These are phyloP conservation scores for Chelonus formosanus DNA, from an alignment of 2,888 invertebrate genomes.

Conservation along the genomic window DNA sequence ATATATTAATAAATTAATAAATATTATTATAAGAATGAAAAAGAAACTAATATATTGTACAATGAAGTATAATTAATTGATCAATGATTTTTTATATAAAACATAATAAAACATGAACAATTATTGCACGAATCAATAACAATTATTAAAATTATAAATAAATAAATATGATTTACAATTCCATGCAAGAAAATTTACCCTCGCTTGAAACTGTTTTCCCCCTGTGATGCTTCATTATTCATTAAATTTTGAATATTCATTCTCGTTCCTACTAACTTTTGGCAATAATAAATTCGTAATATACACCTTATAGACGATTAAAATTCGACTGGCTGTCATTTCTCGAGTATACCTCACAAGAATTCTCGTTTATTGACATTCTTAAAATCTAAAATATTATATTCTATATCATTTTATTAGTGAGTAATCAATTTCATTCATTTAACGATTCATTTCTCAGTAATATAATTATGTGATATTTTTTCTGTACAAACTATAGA, in stretches of 20 bases:
- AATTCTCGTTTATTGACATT: constrained; percentile 27
- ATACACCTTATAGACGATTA: constrained; percentile 43
- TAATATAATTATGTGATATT: constrained; percentile 30
- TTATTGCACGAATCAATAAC: no score
- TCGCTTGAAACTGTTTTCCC: no score
- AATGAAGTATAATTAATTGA: no score
- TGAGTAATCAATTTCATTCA: constrained; percentile 3
- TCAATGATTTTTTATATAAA: no score
- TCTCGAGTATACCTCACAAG: constrained; percentile 20
- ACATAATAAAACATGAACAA: no score
- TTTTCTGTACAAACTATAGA: constrained; percentile 53
- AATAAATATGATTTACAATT: no score
- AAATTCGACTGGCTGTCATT: constrained; percentile 39
- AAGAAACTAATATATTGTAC: no score
- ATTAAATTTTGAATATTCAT: constrained; percentile 11
- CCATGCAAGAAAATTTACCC: no score
- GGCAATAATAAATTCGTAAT: constrained; percentile 46
- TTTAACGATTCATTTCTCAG: constrained; percentile 8
- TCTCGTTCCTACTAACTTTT: constrained; percentile 28
- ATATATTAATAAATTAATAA: no score
- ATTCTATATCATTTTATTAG: constrained; percentile 14
- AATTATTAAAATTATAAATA: no score
- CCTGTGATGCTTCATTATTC: not conserved
- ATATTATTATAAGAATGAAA: no score
- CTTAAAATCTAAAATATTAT: constrained; percentile 33